Conservation (phyloP, 2,113 vertebrate genomes). For the Leptosomus discolor region DNA sequence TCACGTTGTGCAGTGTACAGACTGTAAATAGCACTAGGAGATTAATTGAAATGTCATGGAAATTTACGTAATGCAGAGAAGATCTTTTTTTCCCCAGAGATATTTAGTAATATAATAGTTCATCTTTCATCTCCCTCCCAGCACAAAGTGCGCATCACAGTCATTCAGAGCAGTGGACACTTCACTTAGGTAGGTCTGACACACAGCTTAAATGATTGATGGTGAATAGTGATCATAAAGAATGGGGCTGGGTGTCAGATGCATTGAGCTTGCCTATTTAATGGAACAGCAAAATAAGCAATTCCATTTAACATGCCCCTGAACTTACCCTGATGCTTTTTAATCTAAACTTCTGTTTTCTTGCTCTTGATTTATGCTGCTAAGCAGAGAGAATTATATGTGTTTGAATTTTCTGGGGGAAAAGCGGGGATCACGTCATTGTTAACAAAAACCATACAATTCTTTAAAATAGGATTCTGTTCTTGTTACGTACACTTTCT, state of each 20-base stretch:
- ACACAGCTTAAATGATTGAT: conserved; percentile 41
- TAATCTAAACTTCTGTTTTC: conserved; percentile 24
- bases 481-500: neutral
- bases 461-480: neutral
- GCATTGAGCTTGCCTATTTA: conserved; percentile 47
- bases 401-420: neutral
- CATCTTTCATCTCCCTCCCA: neutral
- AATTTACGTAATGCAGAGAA: neutral
- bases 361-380: neutral
- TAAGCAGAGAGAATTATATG: neutral
- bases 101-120: conserved; percentile 22
- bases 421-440: neutral
- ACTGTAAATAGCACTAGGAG: neutral
- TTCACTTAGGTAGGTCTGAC: conserved; percentile 32
- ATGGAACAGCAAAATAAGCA: conserved; percentile 66
- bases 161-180: neutral
- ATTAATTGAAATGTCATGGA: conserved; percentile 20
- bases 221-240: conserved; percentile 19
- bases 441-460: neutral
- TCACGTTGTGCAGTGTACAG: neutral
- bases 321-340: conserved; percentile 29
- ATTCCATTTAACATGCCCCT: conserved; percentile 54
- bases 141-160: neutral
- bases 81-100: neutral
- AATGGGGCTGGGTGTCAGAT: conserved; percentile 21